Evolutionary conservation across 2,888 invertebrate genomes (phyloP).

Genomic region (Alloscopus bannaensis): DNA sequence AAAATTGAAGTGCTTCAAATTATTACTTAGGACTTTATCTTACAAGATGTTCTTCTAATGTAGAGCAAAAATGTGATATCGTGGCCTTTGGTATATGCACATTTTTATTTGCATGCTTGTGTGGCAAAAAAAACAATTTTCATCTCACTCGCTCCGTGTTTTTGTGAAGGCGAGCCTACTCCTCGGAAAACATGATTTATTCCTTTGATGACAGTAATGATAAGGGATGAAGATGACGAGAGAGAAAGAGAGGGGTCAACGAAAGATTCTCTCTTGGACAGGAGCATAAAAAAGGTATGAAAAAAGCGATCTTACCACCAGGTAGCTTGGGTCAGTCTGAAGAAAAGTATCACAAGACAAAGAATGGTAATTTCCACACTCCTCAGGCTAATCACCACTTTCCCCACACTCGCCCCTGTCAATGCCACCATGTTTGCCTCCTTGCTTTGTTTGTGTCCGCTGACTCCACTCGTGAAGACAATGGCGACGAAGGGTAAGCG

Average conservation of each 20-base stretch:
- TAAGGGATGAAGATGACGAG: slow-evolving; percentile 4
- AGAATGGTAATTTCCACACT: slow-evolving; percentile 55
- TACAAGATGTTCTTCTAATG: too few species aligned
- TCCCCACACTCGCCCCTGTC: slow-evolving; percentile 26
- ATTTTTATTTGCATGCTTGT: neutral
- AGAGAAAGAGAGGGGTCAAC: neutral
- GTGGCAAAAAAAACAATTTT: slow-evolving; percentile 7
- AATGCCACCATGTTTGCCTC: slow-evolving; percentile 11
- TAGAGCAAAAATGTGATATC: neutral
- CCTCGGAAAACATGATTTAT: slow-evolving; percentile 36
- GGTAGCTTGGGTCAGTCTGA: slow-evolving; percentile 68
- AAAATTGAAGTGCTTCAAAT: too few species aligned
- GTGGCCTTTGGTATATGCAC: neutral
- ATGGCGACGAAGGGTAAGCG: neutral
- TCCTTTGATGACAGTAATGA: slow-evolving; percentile 26
- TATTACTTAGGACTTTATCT: too few species aligned
- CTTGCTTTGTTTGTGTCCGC: neutral
- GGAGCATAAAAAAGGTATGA: neutral
- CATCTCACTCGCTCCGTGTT: too few species aligned
- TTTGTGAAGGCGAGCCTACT: too few species aligned
- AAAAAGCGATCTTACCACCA: slow-evolving; percentile 73
- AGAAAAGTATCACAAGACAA: slow-evolving; percentile 68
- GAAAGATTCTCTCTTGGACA: too few species aligned
- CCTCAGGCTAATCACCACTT: slow-evolving; percentile 49
- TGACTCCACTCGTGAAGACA: slow-evolving; percentile 2